Conservation (phyloP, 2,797 vertebrate genomes). For the Jordanella pulchra region DNA sequence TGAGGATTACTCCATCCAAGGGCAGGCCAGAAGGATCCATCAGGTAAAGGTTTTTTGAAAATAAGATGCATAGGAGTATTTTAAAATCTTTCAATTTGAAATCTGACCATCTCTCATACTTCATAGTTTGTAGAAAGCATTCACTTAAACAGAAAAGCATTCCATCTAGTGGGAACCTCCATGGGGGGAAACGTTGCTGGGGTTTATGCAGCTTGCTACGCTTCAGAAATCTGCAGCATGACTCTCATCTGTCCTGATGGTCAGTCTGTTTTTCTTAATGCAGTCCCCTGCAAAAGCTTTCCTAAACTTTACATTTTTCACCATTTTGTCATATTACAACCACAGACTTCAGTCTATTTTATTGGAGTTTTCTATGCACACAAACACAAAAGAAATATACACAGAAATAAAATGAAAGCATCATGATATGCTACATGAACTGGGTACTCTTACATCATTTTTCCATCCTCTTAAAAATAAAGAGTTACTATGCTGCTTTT, state of each 20-base stretch:
- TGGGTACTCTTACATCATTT: neutral
- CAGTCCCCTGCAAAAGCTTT: neutral
- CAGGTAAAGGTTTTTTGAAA: constrained; percentile 82
- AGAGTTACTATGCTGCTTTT: neutral
- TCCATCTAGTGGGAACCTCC: constrained; percentile 92
- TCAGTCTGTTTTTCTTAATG: constrained; percentile 66
- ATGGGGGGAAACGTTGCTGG: constrained; percentile 96
- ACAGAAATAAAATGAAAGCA: neutral
- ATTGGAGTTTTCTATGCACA: neutral
- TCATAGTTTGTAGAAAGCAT: constrained; percentile 90
- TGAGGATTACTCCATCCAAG: constrained; percentile 91
- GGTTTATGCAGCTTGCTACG: constrained; percentile 90
- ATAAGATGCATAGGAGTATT: neutral
- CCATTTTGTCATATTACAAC: neutral
- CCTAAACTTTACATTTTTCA: neutral
- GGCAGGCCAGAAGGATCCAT: constrained; percentile 90
- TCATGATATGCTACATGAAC: neutral
- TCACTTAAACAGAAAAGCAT: constrained; percentile 89
- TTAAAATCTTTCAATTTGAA: constrained; percentile 18
- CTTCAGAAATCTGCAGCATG: constrained; percentile 88
- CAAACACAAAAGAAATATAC: neutral
- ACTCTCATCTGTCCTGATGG: constrained; percentile 95
- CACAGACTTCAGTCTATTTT: neutral
- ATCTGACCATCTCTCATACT: constrained; percentile 5
- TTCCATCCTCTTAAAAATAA: neutral